Conservation (phyloP, 2,888 invertebrate species). For the Acanthopleura granulata region DNA sequence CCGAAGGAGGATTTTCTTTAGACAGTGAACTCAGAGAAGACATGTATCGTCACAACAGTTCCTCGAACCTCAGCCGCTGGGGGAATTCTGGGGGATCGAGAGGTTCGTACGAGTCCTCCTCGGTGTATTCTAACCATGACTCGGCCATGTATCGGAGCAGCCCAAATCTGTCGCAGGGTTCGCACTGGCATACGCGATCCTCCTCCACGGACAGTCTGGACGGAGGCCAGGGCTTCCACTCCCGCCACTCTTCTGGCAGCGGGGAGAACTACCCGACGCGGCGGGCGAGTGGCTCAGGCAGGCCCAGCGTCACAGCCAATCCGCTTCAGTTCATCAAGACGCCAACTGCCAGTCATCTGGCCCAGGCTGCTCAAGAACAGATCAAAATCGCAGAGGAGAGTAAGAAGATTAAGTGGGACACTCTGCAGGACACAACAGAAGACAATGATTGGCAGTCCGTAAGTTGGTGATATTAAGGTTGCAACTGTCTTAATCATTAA, state of each 20-base stretch:
- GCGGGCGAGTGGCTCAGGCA: background rate
- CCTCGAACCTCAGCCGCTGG: slow-evolving; percentile 22
- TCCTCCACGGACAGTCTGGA: slow-evolving; percentile 61
- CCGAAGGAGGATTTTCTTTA: slow-evolving; percentile 17
- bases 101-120: background rate
- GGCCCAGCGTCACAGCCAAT: slow-evolving; percentile 37
- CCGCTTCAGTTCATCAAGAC: slow-evolving; percentile 66
- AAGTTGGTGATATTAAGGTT: slow-evolving; percentile 18
- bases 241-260: slow-evolving; percentile 57
- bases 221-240: slow-evolving; percentile 49
- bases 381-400: slow-evolving; percentile 54
- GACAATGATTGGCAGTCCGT: slow-evolving; percentile 33
- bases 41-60: slow-evolving; percentile 50
- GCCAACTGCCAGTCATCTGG: slow-evolving; percentile 48
- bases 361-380: slow-evolving; percentile 59
- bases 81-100: background rate
- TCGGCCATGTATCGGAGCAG: slow-evolving; percentile 50
- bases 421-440: slow-evolving; percentile 24
- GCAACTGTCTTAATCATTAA: no score
- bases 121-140: slow-evolving; percentile 27
- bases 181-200: slow-evolving; percentile 47
- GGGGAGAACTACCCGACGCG: slow-evolving; percentile 39
- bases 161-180: slow-evolving; percentile 43
- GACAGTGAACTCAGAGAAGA: slow-evolving; percentile 47
- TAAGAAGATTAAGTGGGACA: slow-evolving; percentile 44